A percentile compares a stretch with the other conserved stretches of the same genome.
Evolutionary conservation across 2,888 invertebrate species (phyloP).

Genomic region (Trissonchulus sp.): DNA sequence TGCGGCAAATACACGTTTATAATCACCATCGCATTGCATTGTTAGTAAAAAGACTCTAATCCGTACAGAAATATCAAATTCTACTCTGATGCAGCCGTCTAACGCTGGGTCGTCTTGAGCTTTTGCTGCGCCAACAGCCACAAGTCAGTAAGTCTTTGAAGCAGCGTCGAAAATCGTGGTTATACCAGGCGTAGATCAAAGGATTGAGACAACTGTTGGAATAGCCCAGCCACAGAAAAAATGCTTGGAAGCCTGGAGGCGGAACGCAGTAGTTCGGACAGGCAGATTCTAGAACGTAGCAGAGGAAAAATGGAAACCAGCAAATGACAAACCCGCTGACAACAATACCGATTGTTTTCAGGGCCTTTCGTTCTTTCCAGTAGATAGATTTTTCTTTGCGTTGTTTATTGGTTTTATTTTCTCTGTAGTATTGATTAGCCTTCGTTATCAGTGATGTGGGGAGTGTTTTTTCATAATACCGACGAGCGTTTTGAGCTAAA

Average conservation of each 20-base stretch:
- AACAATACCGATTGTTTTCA: conserved; percentile 51
- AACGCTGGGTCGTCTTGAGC: conserved; percentile 22
- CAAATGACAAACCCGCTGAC: conserved; percentile 37
- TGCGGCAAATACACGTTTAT: too few species aligned
- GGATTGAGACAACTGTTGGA: conserved; percentile 43
- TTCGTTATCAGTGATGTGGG: not conserved
- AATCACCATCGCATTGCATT: too few species aligned
- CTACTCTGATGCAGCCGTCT: conserved; percentile 30
- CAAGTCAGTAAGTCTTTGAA: conserved; percentile 50
- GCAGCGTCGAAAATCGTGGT: conserved; percentile 50
- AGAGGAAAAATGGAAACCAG: conserved; percentile 35
- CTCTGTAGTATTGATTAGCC: conserved; percentile 12
- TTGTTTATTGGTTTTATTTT: not conserved
- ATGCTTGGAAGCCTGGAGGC: not conserved
- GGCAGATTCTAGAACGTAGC: conserved; percentile 32
- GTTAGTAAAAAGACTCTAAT: too few species aligned
- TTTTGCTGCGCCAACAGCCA: conserved; percentile 43
- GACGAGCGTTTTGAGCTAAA: not conserved
- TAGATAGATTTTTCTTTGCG: conserved; percentile 28
- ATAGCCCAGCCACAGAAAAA: conserved; percentile 33
- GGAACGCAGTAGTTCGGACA: conserved; percentile 5
- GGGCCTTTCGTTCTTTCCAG: conserved; percentile 46
- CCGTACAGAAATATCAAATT: too few species aligned
- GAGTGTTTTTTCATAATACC: conserved; percentile 7
- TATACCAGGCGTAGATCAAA: conserved; percentile 51